Evolutionary conservation across 2,888 invertebrate species (phyloP).

Genomic region (Drosophila koepferae): DNA sequence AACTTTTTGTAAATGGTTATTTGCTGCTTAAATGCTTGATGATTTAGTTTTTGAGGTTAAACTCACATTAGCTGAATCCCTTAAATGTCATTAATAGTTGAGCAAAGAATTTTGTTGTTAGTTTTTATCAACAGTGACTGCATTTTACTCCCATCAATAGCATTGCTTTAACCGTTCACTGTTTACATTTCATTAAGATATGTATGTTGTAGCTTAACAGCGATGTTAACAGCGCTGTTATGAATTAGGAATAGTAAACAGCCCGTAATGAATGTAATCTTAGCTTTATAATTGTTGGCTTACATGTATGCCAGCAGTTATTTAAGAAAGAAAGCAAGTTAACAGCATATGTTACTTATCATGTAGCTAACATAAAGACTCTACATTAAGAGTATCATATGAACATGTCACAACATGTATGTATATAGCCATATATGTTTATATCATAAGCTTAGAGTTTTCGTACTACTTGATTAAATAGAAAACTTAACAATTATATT

Average conservation of each 20-base stretch:
- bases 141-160: background rate
- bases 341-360: background rate
- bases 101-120: background rate
- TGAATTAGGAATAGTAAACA: background rate
- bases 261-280: background rate
- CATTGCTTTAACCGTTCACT: background rate
- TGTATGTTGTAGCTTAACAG: background rate
- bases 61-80: background rate
- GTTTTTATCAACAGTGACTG: background rate
- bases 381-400: slow-evolving; percentile 5
- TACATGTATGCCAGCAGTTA: background rate
- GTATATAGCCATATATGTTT: background rate
- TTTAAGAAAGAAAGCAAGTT: background rate
- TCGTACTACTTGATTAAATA: background rate
- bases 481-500: background rate
- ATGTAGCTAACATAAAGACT: background rate
- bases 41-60: background rate
- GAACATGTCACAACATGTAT: background rate
- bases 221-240: background rate
- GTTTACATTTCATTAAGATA: background rate
- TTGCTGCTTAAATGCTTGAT: background rate
- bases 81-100: background rate
- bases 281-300: background rate
- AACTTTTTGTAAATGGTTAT: slow-evolving; percentile 3
- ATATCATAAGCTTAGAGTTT: background rate